Conservation (phyloP, 2,888 invertebrate genomes). For the Tipula vernalis region DNA sequence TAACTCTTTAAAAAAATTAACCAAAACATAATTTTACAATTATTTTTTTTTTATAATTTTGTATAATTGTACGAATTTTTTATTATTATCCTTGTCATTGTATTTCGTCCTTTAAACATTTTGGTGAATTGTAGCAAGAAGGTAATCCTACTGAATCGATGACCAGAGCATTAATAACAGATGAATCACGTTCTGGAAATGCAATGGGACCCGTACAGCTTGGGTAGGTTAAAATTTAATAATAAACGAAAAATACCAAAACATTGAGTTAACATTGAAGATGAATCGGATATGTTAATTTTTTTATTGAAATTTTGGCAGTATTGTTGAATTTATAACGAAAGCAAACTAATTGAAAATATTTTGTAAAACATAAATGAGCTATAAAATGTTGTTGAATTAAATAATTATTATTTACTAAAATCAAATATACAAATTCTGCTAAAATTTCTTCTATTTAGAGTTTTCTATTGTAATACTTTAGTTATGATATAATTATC, state of each 20-base stretch:
- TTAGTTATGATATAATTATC: neutral
- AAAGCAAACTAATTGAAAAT: neutral
- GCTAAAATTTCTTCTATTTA: constrained; percentile 9
- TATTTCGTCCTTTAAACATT: constrained; percentile 18
- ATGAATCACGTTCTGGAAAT: constrained; percentile 74
- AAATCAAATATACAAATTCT: neutral
- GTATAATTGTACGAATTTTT: constrained; percentile 20
- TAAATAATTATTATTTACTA: neutral
- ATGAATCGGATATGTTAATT: neutral
- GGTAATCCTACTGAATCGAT: constrained; percentile 89
- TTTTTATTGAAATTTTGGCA: constrained; percentile 5
- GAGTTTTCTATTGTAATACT: neutral
- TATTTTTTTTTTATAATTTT: constrained; percentile 15
- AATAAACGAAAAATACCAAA: constrained; percentile 9
- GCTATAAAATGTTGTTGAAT: neutral
- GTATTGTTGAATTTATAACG: neutral
- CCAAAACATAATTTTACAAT: neutral
- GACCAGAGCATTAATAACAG: constrained; percentile 89
- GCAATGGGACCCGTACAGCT: constrained; percentile 84
- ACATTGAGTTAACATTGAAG: neutral
- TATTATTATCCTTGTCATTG: constrained; percentile 37
- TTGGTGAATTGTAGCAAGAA: constrained; percentile 66
- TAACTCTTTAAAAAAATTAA: neutral
- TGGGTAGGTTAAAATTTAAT: constrained; percentile 59
- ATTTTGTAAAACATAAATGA: neutral